phyloP scores from a whole-genome alignment of 2,797 vertebrate genomes.

The Melanogrammus aeglefinus region DNA sequence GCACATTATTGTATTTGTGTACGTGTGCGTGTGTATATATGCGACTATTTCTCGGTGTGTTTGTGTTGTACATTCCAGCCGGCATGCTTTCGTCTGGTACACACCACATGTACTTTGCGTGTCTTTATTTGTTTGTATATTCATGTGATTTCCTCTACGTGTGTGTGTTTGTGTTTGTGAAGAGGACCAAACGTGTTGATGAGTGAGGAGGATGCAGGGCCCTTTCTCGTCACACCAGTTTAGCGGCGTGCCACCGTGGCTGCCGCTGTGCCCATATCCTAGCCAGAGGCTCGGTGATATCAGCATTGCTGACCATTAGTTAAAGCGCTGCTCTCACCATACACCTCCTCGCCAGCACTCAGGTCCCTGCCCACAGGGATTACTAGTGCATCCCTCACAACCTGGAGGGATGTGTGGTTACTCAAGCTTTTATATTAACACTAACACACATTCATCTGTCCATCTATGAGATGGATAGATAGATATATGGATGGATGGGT shows the following conservation, averaged over 20 bases:
- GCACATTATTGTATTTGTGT: too few relatives aligned
- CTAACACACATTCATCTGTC: too few relatives aligned
- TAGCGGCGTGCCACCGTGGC: slow-evolving; percentile 41
- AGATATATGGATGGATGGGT: not conserved
- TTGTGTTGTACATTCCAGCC: not conserved
- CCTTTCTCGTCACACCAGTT: slow-evolving; percentile 65
- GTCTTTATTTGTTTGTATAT: not conserved
- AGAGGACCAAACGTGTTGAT: not conserved
- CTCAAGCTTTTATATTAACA: not conserved
- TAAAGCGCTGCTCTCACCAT: not conserved
- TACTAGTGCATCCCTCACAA: too few relatives aligned
- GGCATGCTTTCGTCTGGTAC: not conserved
- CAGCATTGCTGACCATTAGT: not conserved
- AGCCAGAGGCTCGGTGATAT: slow-evolving; percentile 36
- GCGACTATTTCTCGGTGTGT: not conserved
- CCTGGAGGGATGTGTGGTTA: too few relatives aligned
- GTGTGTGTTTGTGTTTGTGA: too few relatives aligned
- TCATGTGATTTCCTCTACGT: too few relatives aligned
- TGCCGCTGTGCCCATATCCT: slow-evolving; percentile 59
- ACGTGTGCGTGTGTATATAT: too few relatives aligned
- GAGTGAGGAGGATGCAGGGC: slow-evolving; percentile 17
- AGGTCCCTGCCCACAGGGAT: too few relatives aligned
- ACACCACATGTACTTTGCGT: not conserved
- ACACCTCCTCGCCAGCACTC: too few relatives aligned
- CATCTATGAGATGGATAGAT: too few relatives aligned